A percentile compares a stretch with the other conserved stretches of the same genome.
These are phyloP conservation scores for Marcusenius ussheri DNA, from an alignment of 2,113 vertebrate species.

Conservation along the genomic window DNA sequence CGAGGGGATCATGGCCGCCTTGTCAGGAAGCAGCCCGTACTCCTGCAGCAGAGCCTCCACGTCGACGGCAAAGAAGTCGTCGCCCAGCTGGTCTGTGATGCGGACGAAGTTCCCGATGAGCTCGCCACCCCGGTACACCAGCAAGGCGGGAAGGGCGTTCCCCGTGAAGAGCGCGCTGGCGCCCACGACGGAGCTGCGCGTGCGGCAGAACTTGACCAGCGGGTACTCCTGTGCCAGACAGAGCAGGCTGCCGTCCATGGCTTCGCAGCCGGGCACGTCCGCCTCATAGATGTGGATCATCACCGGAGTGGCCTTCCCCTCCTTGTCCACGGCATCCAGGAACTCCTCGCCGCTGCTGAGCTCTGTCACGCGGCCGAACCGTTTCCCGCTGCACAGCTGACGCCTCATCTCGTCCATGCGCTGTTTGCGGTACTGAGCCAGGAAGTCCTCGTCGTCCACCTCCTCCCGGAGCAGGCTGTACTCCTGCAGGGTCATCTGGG, in stretches of 20 bases:
- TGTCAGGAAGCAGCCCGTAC: slow-evolving; percentile 87
- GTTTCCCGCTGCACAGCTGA: slow-evolving; percentile 75
- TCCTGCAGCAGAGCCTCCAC: slow-evolving; percentile 90
- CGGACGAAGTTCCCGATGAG: slow-evolving; percentile 94
- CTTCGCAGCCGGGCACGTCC: slow-evolving; percentile 74
- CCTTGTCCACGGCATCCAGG: slow-evolving; percentile 84
- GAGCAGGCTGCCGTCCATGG: slow-evolving; percentile 84
- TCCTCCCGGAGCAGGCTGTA: slow-evolving; percentile 72
- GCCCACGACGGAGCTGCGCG: slow-evolving; percentile 81
- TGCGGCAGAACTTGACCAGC: slow-evolving; percentile 82
- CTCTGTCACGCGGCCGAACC: slow-evolving; percentile 79
- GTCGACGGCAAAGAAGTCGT: slow-evolving; percentile 95
- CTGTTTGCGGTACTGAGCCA: slow-evolving; percentile 90
- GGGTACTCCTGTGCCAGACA: slow-evolving; percentile 90
- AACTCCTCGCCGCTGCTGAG: slow-evolving; percentile 80
- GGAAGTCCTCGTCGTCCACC: slow-evolving; percentile 81
- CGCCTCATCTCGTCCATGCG: slow-evolving; percentile 91
- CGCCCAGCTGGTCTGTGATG: slow-evolving; percentile 91
- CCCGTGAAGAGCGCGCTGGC: slow-evolving; percentile 80
- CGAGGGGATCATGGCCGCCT: slow-evolving; percentile 59
- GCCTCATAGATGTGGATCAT: slow-evolving; percentile 93
- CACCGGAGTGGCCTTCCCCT: slow-evolving; percentile 76
- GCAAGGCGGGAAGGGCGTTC: slow-evolving; percentile 82
- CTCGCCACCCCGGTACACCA: slow-evolving; percentile 87
- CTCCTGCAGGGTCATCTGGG: slow-evolving; percentile 82